Conservation (phyloP, 2,797 vertebrate genomes). For the Luscinia luscinia region DNA sequence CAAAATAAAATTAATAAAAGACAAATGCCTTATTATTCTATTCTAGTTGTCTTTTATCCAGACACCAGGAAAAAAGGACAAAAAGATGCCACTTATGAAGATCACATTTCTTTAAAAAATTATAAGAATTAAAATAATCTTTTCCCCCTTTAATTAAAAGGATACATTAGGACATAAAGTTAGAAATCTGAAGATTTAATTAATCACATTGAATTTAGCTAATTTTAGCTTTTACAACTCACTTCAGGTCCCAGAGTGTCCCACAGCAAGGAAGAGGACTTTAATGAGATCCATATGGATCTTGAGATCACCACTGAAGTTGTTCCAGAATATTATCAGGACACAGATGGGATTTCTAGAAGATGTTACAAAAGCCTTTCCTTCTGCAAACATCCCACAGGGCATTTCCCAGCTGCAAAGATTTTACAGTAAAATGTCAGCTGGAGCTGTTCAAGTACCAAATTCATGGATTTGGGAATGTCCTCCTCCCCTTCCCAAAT, state of each 20-base stretch:
- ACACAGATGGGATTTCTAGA: constrained; percentile 7
- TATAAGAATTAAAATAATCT: neutral
- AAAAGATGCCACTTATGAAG: neutral
- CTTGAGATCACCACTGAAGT: neutral
- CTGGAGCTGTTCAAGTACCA: neutral
- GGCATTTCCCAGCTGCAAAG: neutral
- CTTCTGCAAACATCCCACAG: neutral
- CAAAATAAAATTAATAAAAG: neutral
- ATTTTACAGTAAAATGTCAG: neutral
- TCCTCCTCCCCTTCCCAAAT: neutral
- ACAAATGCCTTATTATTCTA: neutral
- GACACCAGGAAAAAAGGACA: rapidly evolving
- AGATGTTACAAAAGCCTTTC: neutral
- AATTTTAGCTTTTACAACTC: constrained; percentile 11
- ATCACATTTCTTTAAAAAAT: neutral
- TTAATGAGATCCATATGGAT: constrained; percentile 19
- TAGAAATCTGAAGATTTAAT: constrained; percentile 37
- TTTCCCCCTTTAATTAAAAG: constrained; percentile 14
- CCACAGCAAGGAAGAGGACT: neutral
- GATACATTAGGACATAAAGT: constrained; percentile 4
- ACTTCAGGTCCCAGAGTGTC: neutral
- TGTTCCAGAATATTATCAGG: neutral
- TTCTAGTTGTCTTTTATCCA: neutral
- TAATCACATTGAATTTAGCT: constrained; percentile 9
- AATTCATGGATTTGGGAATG: neutral